phyloP scores from a whole-genome alignment of 2,113 vertebrate species.

The Anolis carolinensis region DNA sequence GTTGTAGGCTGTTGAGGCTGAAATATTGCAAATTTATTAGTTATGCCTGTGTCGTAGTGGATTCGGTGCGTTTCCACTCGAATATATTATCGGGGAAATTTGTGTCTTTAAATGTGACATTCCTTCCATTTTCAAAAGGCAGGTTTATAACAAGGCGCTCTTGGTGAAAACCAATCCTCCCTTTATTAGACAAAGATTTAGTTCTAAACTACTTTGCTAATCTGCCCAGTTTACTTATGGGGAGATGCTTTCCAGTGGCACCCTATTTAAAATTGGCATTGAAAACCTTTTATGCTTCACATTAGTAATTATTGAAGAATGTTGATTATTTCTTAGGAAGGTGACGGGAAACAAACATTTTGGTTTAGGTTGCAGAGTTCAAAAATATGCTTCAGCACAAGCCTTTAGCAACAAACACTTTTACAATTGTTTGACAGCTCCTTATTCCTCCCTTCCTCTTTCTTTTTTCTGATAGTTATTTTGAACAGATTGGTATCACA shows the following conservation, averaged over 20 bases:
- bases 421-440: neutral
- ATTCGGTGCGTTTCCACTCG: constrained; percentile 79
- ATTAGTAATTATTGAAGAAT: neutral
- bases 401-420: neutral
- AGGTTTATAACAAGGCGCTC: constrained; percentile 62
- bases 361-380: neutral
- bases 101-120: constrained; percentile 77
- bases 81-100: constrained; percentile 79
- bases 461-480: neutral
- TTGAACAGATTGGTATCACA: rapidly evolving
- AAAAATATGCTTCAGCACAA: neutral
- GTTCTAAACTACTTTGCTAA: constrained; percentile 62
- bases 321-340: neutral
- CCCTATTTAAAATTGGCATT: constrained; percentile 51
- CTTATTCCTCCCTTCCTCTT: neutral
- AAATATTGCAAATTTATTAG: constrained; percentile 80
- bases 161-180: constrained; percentile 65
- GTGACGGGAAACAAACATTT: constrained; percentile 10
- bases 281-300: constrained; percentile 45
- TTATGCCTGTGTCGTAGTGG: constrained; percentile 76
- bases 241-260: constrained; percentile 46
- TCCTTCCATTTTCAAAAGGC: constrained; percentile 67
- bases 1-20: constrained; percentile 76
- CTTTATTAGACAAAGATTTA: constrained; percentile 74
- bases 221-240: constrained; percentile 43